Percentiles rank a stretch among this genome's conserved stretches.
Conservation (phyloP, 2,113 vertebrate genomes). For the Accipiter virgatus region DNA sequence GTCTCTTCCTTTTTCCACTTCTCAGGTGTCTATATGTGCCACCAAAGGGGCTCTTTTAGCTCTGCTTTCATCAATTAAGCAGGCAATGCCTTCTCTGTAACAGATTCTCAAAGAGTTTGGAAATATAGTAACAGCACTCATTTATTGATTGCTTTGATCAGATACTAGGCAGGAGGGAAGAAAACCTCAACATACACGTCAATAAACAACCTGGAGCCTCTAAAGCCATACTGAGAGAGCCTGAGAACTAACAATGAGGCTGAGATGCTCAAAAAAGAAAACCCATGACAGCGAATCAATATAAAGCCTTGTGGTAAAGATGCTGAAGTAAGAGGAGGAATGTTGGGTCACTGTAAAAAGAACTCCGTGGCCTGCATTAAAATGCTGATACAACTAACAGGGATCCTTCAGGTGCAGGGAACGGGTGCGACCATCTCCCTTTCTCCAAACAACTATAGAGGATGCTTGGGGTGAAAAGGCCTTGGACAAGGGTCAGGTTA, state of each 20-base stretch:
- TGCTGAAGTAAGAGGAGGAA: conserved; percentile 14
- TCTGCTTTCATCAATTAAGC: conserved; percentile 32
- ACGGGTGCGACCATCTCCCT: background rate
- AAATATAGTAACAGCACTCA: conserved; percentile 51
- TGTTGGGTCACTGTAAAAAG: background rate
- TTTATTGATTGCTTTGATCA: conserved; percentile 65
- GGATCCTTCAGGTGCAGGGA: background rate
- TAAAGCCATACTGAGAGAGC: background rate
- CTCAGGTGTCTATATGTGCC: background rate
- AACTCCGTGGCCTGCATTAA: background rate
- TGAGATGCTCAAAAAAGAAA: conserved; percentile 41
- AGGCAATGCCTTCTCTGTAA: background rate
- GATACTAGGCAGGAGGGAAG: conserved; percentile 11
- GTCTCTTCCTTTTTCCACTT: background rate
- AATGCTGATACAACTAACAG: background rate
- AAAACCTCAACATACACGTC: conserved; percentile 14
- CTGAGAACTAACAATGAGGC: conserved; percentile 4
- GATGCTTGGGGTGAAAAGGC: background rate
- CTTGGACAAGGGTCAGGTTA: background rate
- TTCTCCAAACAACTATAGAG: background rate
- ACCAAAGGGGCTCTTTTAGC: background rate
- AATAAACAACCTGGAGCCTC: conserved; percentile 52
- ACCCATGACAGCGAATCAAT: conserved; percentile 47
- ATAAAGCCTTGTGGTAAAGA: conserved; percentile 6
- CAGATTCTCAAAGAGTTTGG: conserved; percentile 26